Conservation (phyloP, 2,797 vertebrate species). For the Micromesistius poutassou region DNA sequence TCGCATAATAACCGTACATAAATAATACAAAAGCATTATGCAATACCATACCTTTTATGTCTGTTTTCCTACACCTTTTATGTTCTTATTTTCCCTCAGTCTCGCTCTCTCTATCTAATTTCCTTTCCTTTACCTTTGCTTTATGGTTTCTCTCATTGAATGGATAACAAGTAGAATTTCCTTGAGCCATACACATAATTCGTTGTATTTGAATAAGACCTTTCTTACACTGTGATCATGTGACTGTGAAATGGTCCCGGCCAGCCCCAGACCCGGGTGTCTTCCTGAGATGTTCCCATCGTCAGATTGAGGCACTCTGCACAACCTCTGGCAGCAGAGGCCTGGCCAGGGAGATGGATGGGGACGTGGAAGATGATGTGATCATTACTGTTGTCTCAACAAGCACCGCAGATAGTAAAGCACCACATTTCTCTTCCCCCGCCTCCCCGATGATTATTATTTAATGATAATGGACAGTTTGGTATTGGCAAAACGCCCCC, state of each 20-base stretch:
- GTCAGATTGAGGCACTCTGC: background rate
- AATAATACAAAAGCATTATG: background rate
- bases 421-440: constrained; percentile 41
- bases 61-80: background rate
- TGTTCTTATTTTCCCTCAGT: background rate
- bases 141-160: background rate
- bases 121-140: background rate
- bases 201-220: background rate
- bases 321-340: background rate
- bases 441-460: constrained; percentile 46
- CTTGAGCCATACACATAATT: background rate
- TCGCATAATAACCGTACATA: background rate
- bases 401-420: constrained; percentile 50
- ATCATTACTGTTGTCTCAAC: constrained; percentile 33
- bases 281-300: background rate
- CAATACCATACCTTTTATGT: background rate
- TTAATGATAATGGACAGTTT: constrained; percentile 59
- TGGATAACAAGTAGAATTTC: background rate
- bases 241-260: background rate
- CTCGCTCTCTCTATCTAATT: background rate
- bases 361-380: background rate
- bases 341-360: background rate
- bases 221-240: background rate
- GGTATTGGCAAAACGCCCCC: constrained; percentile 49
- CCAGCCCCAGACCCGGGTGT: background rate